A percentile compares a stretch with the other conserved stretches of the same genome.
phyloP scores from a whole-genome alignment of 2,888 invertebrate genomes.

The Epinotia bilunana region DNA sequence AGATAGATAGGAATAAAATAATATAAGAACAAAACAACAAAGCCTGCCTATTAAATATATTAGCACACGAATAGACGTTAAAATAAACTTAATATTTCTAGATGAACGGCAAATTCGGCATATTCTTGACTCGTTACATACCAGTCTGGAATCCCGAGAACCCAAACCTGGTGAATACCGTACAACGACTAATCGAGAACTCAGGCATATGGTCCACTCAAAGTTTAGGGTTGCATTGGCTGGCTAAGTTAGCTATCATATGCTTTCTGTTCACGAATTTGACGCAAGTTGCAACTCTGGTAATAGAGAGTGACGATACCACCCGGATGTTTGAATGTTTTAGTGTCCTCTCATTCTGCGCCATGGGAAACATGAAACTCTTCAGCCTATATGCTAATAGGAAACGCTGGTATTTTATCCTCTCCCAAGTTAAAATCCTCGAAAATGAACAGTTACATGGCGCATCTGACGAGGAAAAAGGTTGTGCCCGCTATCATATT shows the following conservation, averaged over 20 bases:
- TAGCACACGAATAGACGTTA: neutral
- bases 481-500: slow-evolving; percentile 49
- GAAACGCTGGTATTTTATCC: slow-evolving; percentile 58
- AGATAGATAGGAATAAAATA: neutral
- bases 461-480: slow-evolving; percentile 49
- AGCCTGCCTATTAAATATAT: neutral
- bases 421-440: slow-evolving; percentile 55
- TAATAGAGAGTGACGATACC: slow-evolving; percentile 56
- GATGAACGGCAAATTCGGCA: neutral
- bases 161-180: slow-evolving; percentile 35
- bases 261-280: slow-evolving; percentile 57
- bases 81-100: neutral
- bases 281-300: slow-evolving; percentile 59
- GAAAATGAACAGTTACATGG: slow-evolving; percentile 57
- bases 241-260: slow-evolving; percentile 53
- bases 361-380: slow-evolving; percentile 68
- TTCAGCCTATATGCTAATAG: slow-evolving; percentile 55
- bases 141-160: slow-evolving; percentile 12
- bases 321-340: slow-evolving; percentile 66
- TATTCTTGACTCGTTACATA: slow-evolving; percentile 10
- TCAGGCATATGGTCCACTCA: slow-evolving; percentile 55
- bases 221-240: slow-evolving; percentile 51
- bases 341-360: slow-evolving; percentile 66
- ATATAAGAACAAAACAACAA: too few species aligned
- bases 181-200: slow-evolving; percentile 49